Evolutionary conservation across 1,140 invertebrate species (phyloP).

Genomic region (Wiebesia pumilae): DNA sequence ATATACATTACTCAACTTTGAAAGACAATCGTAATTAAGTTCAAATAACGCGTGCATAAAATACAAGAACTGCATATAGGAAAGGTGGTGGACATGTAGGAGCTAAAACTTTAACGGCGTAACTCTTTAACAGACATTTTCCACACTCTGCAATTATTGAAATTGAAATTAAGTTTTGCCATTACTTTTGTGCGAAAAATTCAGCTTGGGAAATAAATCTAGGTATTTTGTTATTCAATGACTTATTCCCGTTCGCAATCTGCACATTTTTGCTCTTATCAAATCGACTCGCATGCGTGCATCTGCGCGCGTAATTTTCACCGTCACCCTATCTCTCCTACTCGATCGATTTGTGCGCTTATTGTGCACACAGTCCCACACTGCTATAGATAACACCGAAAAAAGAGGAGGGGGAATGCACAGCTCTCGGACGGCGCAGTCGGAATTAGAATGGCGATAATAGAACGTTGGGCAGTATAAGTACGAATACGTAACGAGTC

Average conservation of each 20-base stretch:
- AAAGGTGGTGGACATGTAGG: too few species aligned
- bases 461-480: conserved; percentile 51
- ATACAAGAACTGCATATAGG: background rate
- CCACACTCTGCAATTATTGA: too few species aligned
- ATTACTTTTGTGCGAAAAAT: too few species aligned
- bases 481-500: conserved; percentile 44
- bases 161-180: too few species aligned
- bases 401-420: conserved; percentile 22
- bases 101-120: too few species aligned
- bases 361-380: conserved; percentile 11
- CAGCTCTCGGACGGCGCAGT: conserved; percentile 52
- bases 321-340: background rate
- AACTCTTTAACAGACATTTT: too few species aligned
- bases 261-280: background rate
- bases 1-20: background rate
- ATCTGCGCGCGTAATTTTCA: conserved; percentile 1
- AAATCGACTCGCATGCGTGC: background rate
- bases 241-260: background rate
- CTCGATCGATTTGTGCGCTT: conserved; percentile 32
- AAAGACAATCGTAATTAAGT: background rate
- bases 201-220: background rate
- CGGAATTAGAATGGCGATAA: conserved; percentile 62
- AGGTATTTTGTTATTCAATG: background rate
- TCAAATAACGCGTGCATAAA: background rate
- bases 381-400: conserved; percentile 3